These are phyloP conservation scores for Trichopoda pennipes DNA, from an alignment of 2,888 invertebrate genomes.

Conservation along the genomic window DNA sequence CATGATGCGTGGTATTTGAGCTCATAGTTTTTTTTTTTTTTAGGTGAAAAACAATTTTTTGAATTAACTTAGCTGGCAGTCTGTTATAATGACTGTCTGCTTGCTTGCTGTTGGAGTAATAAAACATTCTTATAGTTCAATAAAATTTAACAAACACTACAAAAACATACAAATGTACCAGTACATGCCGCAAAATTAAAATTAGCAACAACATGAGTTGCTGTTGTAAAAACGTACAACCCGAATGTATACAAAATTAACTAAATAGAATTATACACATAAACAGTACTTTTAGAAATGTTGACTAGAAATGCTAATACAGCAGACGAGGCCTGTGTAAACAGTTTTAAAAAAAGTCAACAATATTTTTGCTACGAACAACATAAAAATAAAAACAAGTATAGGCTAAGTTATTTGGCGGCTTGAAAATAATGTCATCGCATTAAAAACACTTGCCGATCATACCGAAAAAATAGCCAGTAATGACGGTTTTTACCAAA, in stretches of 20 bases:
- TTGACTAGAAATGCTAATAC: slow-evolving; percentile 5
- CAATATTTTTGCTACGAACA: too few species aligned
- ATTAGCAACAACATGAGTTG: slow-evolving; percentile 31
- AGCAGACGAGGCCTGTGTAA: neutral
- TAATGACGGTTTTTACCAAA: too few species aligned
- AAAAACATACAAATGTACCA: slow-evolving; percentile 13
- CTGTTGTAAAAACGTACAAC: slow-evolving; percentile 15
- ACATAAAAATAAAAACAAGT: too few species aligned
- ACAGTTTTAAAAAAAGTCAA: too few species aligned
- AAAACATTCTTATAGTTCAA: slow-evolving; percentile 63
- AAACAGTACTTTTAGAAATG: slow-evolving; percentile 39
- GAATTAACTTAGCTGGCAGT: slow-evolving; percentile 15
- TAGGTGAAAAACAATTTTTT: slow-evolving; percentile 1
- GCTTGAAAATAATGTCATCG: too few species aligned
- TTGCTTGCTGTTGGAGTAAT: slow-evolving; percentile 33
- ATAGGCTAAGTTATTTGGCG: too few species aligned
- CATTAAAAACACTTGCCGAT: too few species aligned
- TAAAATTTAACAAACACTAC: slow-evolving; percentile 52
- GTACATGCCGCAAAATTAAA: slow-evolving; percentile 23
- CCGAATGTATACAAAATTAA: slow-evolving; percentile 30
- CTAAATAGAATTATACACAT: slow-evolving; percentile 35
- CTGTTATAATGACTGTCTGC: slow-evolving; percentile 1
- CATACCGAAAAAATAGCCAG: too few species aligned
- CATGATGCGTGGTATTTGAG: slow-evolving; percentile 48
- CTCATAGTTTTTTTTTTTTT: neutral